Evolutionary conservation across 2,888 invertebrate genomes (phyloP).

Genomic region (Cataglyphis altisquamis): DNA sequence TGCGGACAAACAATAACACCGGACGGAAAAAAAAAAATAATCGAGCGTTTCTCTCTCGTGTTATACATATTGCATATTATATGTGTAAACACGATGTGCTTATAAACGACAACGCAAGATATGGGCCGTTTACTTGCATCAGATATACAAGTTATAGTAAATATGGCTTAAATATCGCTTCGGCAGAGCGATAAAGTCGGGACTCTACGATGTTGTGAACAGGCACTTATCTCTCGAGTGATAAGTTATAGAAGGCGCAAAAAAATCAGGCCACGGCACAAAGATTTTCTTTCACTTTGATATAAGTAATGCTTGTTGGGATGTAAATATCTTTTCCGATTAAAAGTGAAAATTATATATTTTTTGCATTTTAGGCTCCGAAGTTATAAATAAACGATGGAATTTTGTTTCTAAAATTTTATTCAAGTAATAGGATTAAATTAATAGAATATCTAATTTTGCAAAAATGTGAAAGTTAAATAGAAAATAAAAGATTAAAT

Average conservation of each 20-base stretch:
- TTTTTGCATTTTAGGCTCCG: not conserved
- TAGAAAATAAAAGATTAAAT: not conserved
- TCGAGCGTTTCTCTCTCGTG: conserved; percentile 45
- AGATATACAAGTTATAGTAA: not conserved
- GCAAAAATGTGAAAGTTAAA: not conserved
- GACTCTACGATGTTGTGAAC: not conserved
- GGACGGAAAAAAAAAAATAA: conserved; percentile 67
- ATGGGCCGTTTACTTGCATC: conserved; percentile 13
- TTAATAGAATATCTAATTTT: not conserved
- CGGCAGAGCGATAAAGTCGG: not conserved
- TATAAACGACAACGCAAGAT: conserved; percentile 58
- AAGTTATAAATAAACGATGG: not conserved
- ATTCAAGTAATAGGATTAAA: not conserved
- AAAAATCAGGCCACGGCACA: not conserved
- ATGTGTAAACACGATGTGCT: conserved; percentile 70
- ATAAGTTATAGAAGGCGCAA: not conserved
- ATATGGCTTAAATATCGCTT: not conserved
- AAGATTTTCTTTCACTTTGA: not conserved
- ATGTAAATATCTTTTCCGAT: not conserved
- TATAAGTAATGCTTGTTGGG: not conserved
- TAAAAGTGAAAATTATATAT: not conserved
- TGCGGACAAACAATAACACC: conserved; percentile 62
- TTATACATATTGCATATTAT: conserved; percentile 69
- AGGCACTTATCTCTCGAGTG: conserved; percentile 6
- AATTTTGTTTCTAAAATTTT: not conserved